Base-by-base conservation (phyloP, 2,113 vertebrate species). In the Mormyrus lacerda region DNA sequence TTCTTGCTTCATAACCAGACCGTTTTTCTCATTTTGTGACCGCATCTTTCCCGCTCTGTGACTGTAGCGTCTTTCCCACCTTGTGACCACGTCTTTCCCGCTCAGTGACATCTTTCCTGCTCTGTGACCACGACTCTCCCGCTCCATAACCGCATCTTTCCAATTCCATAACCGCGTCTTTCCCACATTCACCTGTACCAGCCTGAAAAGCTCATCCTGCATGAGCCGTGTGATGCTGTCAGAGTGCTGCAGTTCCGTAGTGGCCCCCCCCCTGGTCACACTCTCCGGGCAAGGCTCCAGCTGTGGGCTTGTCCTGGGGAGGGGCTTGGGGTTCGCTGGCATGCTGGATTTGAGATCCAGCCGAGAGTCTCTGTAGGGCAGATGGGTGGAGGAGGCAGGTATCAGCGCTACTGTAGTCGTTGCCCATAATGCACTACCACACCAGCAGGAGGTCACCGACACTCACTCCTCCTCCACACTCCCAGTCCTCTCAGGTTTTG, bases 181-280 rank as follows among this genome's bases (percentile, higher is more conserved):
- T 65, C 61, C n/a, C n/a, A 0, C 27, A 65, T 61, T 93, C 88
- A 99, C 98, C 97, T 99, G 98, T 92, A 99, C 96, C 93, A 99
- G 91, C 90, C 96, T 96, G 93, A 97, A 97, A 94, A 99, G 95
- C 94, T 98, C 96, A 87, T 99, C 97, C 93, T 98, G 97, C 5
- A 99, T 91, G 90, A 96, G 95, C 48, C 97, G 96, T 76, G 95
- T 95, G 53, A 96, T 93, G 95, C 91, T 87, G 94, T 91, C 44
- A 89, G 90, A 1, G 87, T 47, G 6, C 93, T 7, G 58, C 1
- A 93, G 90, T 6, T 92, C 94, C 87, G 84, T 90, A 27, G 61
- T 24, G 13, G 55, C 3, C 88, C 89, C 61, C 87, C 27, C 82
- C 88, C 87, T 88, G 90, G 45, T 3, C 53, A 87, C 85, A 31